Evolutionary conservation across 2,113 vertebrate species (phyloP).

Genomic region (Ochotona princeps): DNA sequence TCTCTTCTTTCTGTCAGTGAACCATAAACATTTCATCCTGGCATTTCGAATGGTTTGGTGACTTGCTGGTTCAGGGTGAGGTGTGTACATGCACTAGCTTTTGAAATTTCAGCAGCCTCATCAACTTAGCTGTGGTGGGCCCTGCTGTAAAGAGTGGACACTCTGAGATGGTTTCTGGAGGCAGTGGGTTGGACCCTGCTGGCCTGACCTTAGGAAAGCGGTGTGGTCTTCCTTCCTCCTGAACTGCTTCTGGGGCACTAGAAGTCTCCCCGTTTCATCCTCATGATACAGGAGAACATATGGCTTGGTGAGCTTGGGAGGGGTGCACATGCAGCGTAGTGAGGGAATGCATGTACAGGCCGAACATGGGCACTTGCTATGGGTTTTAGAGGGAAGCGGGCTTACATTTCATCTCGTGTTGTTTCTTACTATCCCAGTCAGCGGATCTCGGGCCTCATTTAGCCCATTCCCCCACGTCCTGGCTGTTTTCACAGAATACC

Average conservation of each 20-base stretch:
- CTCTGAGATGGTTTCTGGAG: conserved; percentile 18
- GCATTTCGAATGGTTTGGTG: conserved; percentile 57
- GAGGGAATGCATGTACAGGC: conserved; percentile 1
- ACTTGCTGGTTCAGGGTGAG: conserved; percentile 73
- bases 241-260: conserved; percentile 40
- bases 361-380: conserved; percentile 50
- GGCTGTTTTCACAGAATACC: background rate
- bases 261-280: conserved; percentile 53
- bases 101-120: conserved; percentile 77
- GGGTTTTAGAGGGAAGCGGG: conserved; percentile 39
- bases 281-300: conserved; percentile 44
- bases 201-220: conserved; percentile 48
- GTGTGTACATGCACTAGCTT: conserved; percentile 76
- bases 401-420: background rate
- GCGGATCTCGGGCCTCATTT: background rate
- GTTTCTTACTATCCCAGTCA: background rate
- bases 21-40: conserved; percentile 82
- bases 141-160: conserved; percentile 53
- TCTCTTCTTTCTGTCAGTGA: conserved; percentile 81
- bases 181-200: background rate
- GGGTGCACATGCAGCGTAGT: conserved; percentile 35
- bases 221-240: conserved; percentile 19
- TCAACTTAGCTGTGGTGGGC: conserved; percentile 60
- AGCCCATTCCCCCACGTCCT: background rate
- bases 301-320: conserved; percentile 38